Percentiles rank a stretch among this genome's conserved stretches.
Evolutionary conservation across 2,888 invertebrate genomes (phyloP).

Genomic region (Willowsia nigromaculata): DNA sequence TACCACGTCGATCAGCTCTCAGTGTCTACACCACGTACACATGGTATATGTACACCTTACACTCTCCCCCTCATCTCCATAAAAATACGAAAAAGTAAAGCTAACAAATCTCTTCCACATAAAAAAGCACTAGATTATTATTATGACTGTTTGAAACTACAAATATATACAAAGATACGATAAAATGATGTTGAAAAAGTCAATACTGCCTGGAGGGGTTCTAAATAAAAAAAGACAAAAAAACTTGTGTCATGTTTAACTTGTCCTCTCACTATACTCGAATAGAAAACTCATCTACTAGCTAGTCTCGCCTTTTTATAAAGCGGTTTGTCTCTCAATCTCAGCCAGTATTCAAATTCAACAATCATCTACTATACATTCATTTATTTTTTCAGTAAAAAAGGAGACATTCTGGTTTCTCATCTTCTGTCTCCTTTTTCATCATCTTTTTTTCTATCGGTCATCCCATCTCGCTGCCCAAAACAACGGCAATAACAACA

Average conservation of each 20-base stretch:
- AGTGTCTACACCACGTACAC: neutral
- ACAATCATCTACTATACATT: neutral
- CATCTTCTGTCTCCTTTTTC: conserved; percentile 63
- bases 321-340: neutral
- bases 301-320: conserved; percentile 1
- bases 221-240: conserved; percentile 11
- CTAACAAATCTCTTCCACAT: conserved; percentile 58
- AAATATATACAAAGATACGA: neutral
- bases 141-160: conserved; percentile 45
- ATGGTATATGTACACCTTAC: neutral
- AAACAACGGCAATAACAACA: conserved; percentile 27
- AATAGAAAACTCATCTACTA: neutral
- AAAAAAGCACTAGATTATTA: conserved; percentile 45
- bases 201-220: conserved; percentile 45
- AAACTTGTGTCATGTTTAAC: conserved; percentile 37
- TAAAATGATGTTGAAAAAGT: conserved; percentile 12
- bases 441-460: conserved; percentile 56
- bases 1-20: conserved; percentile 26
- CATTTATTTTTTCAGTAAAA: conserved; percentile 31
- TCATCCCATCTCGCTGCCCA: conserved; percentile 36
- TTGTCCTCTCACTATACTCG: neutral
- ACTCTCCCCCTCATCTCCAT: conserved; percentile 38
- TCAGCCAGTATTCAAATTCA: conserved; percentile 11
- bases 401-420: conserved; percentile 64
- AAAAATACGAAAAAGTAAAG: conserved; percentile 49